Evolutionary conservation across 92 coral and sea anemone genomes (phyloP), one percentile per base, ranked within the genome.

Genomic region (Phenganax stokvisi): DNA sequence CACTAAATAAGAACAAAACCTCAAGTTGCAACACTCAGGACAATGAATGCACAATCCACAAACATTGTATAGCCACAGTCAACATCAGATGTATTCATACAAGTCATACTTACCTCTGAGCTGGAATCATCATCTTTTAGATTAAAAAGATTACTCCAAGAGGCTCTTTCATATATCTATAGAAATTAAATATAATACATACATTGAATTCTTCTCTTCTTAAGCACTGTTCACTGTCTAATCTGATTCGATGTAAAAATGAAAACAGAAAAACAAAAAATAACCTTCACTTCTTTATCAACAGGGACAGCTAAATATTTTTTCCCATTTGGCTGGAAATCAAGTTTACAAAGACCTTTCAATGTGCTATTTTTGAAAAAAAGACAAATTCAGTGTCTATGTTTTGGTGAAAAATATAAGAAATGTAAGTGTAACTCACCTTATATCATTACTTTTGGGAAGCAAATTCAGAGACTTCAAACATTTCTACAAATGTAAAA

Each of bases 271-370:
- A 57, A 12, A 9, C 13, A 51, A 12, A 15, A 72, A 81, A 71
- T 52, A 74, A 93, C 97, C 90, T 87, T 90, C 28, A 93, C 72
- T 29, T 83, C 88, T 72, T 88, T 71, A 25, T 89, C 93, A 76
- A 93, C 96, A 29, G 97, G 97, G 74, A 93, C 88, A 70, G 97
- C 97, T 29, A 93, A 37, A 82, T 81, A 93, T 92, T 93, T 96
- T 83, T 91, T 91, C 77, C 98, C 98, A 87, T 57, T 87, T 51
- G 97, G 93, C 57, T 93, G 98, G 91, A 96, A 93, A 57, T 91
- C 90, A 75, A 93, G 85, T 51, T 97, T 88, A 62, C 92, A 89
- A 15, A 93, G 85, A 10, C 93, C 88, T 87, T 89, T 87, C 68
- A 92, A 91, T 68, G 86, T 81, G 81, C 96, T 90, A 73, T 13